phyloP scores from a whole-genome alignment of 2,797 vertebrate species.

The Prionace glauca region DNA sequence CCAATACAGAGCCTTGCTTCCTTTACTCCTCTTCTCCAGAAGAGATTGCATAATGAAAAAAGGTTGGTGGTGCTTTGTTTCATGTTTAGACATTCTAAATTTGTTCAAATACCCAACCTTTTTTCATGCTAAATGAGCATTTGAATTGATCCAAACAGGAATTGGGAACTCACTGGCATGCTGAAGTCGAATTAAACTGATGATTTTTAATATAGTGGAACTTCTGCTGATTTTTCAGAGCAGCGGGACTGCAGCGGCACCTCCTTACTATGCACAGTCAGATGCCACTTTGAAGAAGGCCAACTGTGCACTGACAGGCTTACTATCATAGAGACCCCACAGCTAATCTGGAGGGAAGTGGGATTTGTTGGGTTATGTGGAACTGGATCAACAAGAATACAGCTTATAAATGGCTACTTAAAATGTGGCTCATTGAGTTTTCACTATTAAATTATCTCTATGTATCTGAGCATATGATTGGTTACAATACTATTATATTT shows the following conservation, averaged over 20 bases:
- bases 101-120: conserved; percentile 61
- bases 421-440: not conserved
- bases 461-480: not conserved
- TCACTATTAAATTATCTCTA: not conserved
- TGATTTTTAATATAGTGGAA: not conserved
- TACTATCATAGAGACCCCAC: not conserved
- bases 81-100: conserved; percentile 51
- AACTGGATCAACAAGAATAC: not conserved
- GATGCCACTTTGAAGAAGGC: not conserved
- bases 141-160: not conserved
- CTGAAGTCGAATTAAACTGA: not conserved
- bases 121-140: conserved; percentile 50
- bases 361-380: not conserved
- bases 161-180: not conserved
- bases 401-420: not conserved
- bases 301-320: not conserved
- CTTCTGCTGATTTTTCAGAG: not conserved
- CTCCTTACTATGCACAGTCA: not conserved
- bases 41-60: conserved; percentile 75
- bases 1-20: conserved; percentile 56
- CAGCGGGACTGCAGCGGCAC: not conserved
- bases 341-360: not conserved
- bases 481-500: not conserved
- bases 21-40: conserved; percentile 60
- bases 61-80: conserved; percentile 82